Evolutionary conservation across 2,113 vertebrate genomes (phyloP).

Genomic region (Neolamprologus ventralis): DNA sequence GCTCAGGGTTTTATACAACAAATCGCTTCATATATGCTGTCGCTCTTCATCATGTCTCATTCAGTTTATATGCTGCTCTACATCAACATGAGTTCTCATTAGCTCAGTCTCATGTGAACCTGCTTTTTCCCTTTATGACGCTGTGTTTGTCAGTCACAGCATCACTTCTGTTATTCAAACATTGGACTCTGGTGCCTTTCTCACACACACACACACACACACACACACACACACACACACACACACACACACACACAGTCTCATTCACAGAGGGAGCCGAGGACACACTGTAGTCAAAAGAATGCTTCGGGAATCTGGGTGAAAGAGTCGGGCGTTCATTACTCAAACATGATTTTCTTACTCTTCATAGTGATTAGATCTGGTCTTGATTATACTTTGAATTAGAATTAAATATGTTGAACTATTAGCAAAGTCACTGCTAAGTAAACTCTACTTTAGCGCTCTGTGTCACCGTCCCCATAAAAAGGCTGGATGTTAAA

Average conservation of each 20-base stretch:
- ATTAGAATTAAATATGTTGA: not conserved
- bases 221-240: not conserved
- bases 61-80: accelerated
- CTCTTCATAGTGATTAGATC: not conserved
- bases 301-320: not conserved
- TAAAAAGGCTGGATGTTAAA: not conserved
- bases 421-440: not conserved
- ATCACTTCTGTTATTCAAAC: not conserved
- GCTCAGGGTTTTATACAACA: not conserved
- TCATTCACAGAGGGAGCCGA: not conserved
- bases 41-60: not conserved
- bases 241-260: not conserved
- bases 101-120: not conserved
- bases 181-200: not conserved
- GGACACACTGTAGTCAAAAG: not conserved
- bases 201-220: not conserved
- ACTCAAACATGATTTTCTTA: not conserved
- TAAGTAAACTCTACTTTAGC: not conserved
- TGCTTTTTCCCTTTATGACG: not conserved
- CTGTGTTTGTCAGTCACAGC: not conserved
- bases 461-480: not conserved
- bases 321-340: not conserved
- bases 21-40: not conserved
- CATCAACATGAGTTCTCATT: not conserved
- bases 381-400: not conserved